Conservation (phyloP, 2,797 vertebrate species). For the Buphagus erythrorhynchus region DNA sequence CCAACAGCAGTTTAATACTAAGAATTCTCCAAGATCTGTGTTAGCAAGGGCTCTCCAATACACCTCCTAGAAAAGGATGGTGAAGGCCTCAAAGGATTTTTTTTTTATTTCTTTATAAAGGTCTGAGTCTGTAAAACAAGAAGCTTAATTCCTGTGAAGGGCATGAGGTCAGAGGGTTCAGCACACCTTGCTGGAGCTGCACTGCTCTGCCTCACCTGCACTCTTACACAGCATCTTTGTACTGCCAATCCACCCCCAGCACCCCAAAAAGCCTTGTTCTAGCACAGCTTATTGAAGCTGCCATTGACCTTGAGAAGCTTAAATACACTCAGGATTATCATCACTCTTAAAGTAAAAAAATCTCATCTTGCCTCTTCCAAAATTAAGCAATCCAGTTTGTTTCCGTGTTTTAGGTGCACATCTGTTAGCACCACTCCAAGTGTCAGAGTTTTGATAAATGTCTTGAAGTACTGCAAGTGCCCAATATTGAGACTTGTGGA, state of each 20-base stretch:
- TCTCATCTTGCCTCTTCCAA: background rate
- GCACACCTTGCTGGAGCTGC: accelerated
- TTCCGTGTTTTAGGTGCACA: background rate
- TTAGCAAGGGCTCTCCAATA: background rate
- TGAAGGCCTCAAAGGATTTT: background rate
- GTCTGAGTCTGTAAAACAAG: background rate
- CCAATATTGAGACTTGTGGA: background rate
- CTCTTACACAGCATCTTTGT: background rate
- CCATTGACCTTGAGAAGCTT: background rate
- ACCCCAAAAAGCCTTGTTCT: background rate
- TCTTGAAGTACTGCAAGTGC: background rate
- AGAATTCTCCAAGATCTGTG: background rate
- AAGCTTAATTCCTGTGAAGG: background rate
- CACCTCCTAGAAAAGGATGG: background rate
- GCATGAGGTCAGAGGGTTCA: background rate
- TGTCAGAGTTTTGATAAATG: background rate
- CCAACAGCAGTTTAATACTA: background rate
- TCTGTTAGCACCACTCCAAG: background rate
- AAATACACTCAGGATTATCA: background rate
- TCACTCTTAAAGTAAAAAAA: background rate
- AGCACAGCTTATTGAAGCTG: background rate
- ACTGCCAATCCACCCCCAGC: background rate
- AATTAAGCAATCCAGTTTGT: background rate
- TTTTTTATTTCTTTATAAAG: background rate
- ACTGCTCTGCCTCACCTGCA: accelerated